phyloP scores from a whole-genome alignment of 2,888 invertebrate species.

The Hartigia nigra region DNA sequence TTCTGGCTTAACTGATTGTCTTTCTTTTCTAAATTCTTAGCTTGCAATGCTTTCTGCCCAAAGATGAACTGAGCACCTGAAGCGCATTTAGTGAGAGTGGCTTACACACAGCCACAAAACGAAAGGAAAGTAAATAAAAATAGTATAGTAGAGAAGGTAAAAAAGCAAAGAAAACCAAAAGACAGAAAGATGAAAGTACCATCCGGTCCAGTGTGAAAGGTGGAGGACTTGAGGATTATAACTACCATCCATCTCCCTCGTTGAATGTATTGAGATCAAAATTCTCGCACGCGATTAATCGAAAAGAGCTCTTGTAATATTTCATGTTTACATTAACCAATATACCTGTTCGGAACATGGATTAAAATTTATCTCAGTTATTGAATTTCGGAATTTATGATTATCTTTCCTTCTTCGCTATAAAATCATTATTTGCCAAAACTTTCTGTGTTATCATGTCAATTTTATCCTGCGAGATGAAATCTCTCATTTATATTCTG shows the following conservation, averaged over 20 bases:
- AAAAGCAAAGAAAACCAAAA: slow-evolving; percentile 20
- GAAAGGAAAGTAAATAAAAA: slow-evolving; percentile 25
- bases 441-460: neutral
- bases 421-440: neutral
- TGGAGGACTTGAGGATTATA: slow-evolving; percentile 28
- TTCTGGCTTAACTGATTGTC: neutral
- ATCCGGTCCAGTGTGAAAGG: slow-evolving; percentile 45
- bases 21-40: neutral
- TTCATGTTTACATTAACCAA: neutral
- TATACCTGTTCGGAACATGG: neutral
- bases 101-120: slow-evolving; percentile 8
- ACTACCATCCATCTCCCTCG: slow-evolving; percentile 18
- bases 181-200: slow-evolving; percentile 22
- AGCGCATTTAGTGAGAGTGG: slow-evolving; percentile 18
- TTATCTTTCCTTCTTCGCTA: neutral
- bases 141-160: slow-evolving; percentile 13
- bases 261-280: slow-evolving; percentile 16
- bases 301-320: neutral
- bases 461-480: neutral
- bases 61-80: neutral
- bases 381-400: neutral
- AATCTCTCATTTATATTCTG: neutral
- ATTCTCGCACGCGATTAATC: neutral
- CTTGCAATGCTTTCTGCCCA: neutral
- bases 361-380: neutral